Evolutionary conservation across 2,797 vertebrate genomes (phyloP), one percentile per base, ranked within the genome.

Genomic region (Mastacembelus armatus): DNA sequence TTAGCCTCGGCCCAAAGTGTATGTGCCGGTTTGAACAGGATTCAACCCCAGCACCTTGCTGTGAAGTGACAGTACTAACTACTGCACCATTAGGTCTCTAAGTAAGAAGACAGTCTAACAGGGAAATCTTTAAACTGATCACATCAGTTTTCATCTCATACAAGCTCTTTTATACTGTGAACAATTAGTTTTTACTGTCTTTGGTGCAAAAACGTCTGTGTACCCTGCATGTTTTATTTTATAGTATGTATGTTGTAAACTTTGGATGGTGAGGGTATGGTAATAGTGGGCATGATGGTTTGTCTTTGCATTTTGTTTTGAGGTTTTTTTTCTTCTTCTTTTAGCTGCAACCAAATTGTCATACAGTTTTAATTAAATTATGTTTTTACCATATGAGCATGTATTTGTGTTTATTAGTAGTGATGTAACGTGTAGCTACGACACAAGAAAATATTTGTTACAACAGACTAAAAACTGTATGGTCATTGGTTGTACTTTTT

Each of bases 81-180:
- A n/a, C n/a, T n/a, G n/a, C n/a, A n/a, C n/a, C n/a, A n/a, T n/a
- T n/a, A 3, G 21, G 3, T 60, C 35, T 52, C 12, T 18, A 3
- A 22, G 32, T 35, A 43, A 58, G 2, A 40, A 19, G 36, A 66
- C 0, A 4, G 8, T 3, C n/a, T 12, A 33, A 36, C 0, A 27
- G 15, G 43, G 10, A 48, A 50, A 54, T 1, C 16, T 63, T 38
- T 3, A 27, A 56, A 12, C 44, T 55, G 51, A 32, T 15, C 9
- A 10, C 21, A 3, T 39, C 32, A 38, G 40, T 62, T 65, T 6
- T 71, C 39, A 68, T 63, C 51, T 57, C 30, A 6, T 73, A 54
- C 49, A 85, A 77, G 88, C 83, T 91, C 87, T 91, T 90, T 87
- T 12, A 74, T 76, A 72, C 70, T 90, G 85, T 91, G 85, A 90